Base-by-base conservation (phyloP, 1,140 invertebrate species). In the Dolichoris vasculosae region DNA sequence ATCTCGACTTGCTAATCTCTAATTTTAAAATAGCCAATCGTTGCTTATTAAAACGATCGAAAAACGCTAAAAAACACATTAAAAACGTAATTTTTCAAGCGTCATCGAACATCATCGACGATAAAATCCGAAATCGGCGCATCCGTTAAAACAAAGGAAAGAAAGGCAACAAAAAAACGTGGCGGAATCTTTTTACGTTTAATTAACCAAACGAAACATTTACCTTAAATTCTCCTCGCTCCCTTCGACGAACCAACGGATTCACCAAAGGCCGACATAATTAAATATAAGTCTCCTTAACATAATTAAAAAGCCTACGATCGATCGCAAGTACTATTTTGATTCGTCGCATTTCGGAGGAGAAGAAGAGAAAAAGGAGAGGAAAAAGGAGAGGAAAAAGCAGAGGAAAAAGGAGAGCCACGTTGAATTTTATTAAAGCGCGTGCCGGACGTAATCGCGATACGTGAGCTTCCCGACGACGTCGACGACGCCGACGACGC, bases 381-480 rank as follows among this genome's bases (percentile, higher is more conserved):
- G 23, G 73, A 9, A 26, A 11, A 43, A 51, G 20, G n/a, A 23
- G 73, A 51, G 1, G n/a, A 76, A 26, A 46, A 30, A 76, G n/a
- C 1, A 51, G 48, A 76, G 38, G 17, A 17, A 51, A 2, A 63
- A 63, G 2, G 59, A n/a, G 23, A 67, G 15, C 35, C 17, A 4
- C 15, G 35, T 9, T 30, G 51, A 78, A 0, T 78, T 63, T 78
- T 63, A 78, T 78, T 63, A 78, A 59, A 59, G 23, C 38, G n/a
- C 51, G 51, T 63, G 35, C 55, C 76, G 76, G 32, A n/a, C 51
- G 26, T 63, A 63, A 78, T 63, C 17, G 55, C 51, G n/a, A 32
- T 38, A 40, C 35, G 35, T 78, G 38, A n/a, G n/a, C n/a, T n/a
- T n/a, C n/a, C n/a, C n/a, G n/a, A n/a, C n/a, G n/a, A n/a, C n/a